Evolutionary conservation across 1,140 invertebrate species (phyloP).

Genomic region (Metopolophium dirhodum): DNA sequence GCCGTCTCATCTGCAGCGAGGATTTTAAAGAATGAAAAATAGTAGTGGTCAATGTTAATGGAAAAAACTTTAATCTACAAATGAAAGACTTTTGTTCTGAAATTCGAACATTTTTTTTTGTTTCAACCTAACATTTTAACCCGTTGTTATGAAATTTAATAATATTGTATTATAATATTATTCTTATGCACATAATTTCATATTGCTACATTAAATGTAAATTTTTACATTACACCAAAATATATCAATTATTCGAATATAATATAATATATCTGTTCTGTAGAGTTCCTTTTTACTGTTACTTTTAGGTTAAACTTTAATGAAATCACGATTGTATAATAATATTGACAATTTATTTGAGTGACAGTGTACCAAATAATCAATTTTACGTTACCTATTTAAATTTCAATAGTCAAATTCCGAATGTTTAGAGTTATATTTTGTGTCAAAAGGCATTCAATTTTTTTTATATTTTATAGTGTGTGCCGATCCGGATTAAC

Average conservation of each 20-base stretch:
- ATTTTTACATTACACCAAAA: background rate
- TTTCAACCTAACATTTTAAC: background rate
- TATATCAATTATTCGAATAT: background rate
- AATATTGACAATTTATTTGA: background rate
- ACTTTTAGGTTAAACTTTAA: no score
- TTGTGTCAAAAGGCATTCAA: background rate
- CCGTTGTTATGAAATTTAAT: background rate
- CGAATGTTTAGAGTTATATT: background rate
- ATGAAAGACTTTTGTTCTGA: background rate
- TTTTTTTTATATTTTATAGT: background rate
- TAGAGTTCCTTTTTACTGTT: no score
- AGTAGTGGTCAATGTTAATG: background rate
- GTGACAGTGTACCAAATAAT: background rate
- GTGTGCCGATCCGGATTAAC: background rate
- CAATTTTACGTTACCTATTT: background rate
- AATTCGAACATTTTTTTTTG: background rate
- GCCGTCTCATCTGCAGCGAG: background rate
- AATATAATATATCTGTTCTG: background rate
- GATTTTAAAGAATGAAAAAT: slow-evolving; percentile 10
- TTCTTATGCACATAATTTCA: background rate
- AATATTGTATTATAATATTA: background rate
- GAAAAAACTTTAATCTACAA: background rate
- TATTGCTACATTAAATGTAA: background rate
- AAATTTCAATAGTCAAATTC: background rate
- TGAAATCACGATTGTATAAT: background rate